phyloP scores from a whole-genome alignment of 2,113 vertebrate genomes.

The Cariama cristata region DNA sequence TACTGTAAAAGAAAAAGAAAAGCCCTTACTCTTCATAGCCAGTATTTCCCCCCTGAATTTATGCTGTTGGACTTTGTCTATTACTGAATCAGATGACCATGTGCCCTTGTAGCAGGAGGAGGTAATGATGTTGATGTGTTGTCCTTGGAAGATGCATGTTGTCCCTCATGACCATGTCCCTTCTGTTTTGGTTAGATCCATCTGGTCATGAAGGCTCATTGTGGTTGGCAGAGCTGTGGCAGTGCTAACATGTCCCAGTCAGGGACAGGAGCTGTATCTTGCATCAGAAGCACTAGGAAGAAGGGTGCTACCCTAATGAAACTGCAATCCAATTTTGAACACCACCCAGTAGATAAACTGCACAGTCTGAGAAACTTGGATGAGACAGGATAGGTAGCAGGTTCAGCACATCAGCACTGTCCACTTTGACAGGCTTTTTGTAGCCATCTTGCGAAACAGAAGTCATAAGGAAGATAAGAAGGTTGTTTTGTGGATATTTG shows the following conservation, averaged over 20 bases:
- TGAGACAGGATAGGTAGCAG: background rate
- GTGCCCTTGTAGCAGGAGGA: background rate
- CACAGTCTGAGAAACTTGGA: background rate
- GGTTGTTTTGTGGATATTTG: slow-evolving; percentile 20
- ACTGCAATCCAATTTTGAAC: background rate
- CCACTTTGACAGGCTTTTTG: slow-evolving; percentile 2
- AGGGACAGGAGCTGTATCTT: background rate
- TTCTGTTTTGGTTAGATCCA: background rate
- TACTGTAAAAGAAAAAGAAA: background rate
- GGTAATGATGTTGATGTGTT: background rate
- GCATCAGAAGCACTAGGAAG: background rate
- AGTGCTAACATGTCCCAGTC: fast-evolving
- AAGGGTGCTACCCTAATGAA: background rate
- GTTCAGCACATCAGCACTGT: background rate
- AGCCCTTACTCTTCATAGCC: background rate
- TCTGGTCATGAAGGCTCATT: background rate
- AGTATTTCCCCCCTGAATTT: background rate
- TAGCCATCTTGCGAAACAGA: background rate
- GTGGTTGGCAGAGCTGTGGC: background rate
- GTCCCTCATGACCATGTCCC: background rate
- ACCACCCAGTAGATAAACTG: background rate
- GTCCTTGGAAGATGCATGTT: background rate
- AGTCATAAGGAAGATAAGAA: slow-evolving; percentile 1
- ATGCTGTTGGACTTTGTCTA: background rate
- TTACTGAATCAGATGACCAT: background rate